Conservation (phyloP, 2,113 vertebrate species). For the Psettodes erumei region DNA sequence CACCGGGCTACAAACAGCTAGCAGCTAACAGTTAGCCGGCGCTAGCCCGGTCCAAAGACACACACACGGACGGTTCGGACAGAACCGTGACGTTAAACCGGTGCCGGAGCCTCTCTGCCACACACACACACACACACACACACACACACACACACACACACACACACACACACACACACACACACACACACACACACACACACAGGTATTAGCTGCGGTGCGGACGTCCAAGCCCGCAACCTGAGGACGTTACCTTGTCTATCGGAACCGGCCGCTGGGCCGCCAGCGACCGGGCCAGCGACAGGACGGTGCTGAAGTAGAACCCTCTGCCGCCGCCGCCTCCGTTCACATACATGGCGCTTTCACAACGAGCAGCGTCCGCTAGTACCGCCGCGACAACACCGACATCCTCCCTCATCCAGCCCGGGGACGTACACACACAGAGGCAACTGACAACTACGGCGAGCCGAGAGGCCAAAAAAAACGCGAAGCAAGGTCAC, state of each 20-base stretch:
- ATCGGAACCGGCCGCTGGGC: slow-evolving; percentile 91
- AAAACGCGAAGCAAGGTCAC: slow-evolving; percentile 60
- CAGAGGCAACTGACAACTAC: slow-evolving; percentile 65
- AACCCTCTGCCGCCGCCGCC: slow-evolving; percentile 85
- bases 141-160: too few relatives aligned
- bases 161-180: too few relatives aligned
- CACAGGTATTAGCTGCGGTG: slow-evolving; percentile 55
- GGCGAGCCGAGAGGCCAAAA: slow-evolving; percentile 47
- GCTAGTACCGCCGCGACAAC: not conserved
- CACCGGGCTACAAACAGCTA: too few relatives aligned
- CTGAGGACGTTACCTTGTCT: slow-evolving; percentile 95
- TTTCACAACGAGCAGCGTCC: not conserved
- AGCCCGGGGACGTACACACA: slow-evolving; percentile 13
- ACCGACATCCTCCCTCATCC: slow-evolving; percentile 56
- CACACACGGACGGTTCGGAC: too few relatives aligned
- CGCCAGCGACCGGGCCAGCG: slow-evolving; percentile 92
- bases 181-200: not conserved
- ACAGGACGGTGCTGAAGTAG: slow-evolving; percentile 95
- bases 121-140: too few relatives aligned
- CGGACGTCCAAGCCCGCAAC: too few relatives aligned
- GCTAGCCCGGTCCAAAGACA: too few relatives aligned
- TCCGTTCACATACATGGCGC: slow-evolving; percentile 78
- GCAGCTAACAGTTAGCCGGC: too few relatives aligned
- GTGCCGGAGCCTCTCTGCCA: too few relatives aligned
- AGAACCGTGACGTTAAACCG: too few relatives aligned